These are phyloP conservation scores for Diplolepis rosae DNA, from an alignment of 2,888 invertebrate genomes.

Conservation along the genomic window DNA sequence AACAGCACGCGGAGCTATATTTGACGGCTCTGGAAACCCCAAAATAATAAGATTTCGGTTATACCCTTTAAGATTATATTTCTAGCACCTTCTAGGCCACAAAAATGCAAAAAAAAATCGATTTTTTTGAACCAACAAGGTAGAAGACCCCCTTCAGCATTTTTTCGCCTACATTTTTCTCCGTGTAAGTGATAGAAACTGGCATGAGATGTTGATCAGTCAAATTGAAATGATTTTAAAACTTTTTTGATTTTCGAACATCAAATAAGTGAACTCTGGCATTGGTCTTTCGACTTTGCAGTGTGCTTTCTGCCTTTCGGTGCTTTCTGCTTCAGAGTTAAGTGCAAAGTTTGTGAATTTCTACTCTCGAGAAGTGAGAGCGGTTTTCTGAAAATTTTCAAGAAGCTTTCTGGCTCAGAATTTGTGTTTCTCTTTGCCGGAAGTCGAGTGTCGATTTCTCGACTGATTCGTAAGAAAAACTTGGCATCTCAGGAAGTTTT, in stretches of 20 bases:
- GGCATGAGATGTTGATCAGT: too few species aligned
- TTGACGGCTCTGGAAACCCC: too few species aligned
- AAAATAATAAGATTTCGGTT: too few species aligned
- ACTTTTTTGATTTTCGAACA: neutral
- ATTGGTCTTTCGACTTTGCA: neutral
- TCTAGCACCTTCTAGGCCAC: too few species aligned
- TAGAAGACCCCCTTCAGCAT: too few species aligned
- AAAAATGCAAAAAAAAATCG: too few species aligned
- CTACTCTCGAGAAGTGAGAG: neutral
- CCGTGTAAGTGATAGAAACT: too few species aligned
- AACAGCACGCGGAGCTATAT: too few species aligned
- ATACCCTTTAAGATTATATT: too few species aligned
- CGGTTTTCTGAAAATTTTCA: conserved; percentile 9
- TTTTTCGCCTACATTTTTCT: neutral
- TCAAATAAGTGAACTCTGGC: conserved; percentile 7
- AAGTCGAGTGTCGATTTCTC: conserved; percentile 13
- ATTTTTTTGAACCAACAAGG: too few species aligned
- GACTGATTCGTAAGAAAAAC: neutral
- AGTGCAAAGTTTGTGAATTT: conserved; percentile 20
- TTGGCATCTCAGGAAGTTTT: neutral
- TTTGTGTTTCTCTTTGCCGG: conserved; percentile 14
- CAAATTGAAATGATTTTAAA: too few species aligned
- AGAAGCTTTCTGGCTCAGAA: conserved; percentile 2
- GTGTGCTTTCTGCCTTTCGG: neutral
- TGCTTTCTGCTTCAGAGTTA: neutral